Conservation (phyloP, 2,888 invertebrate genomes). For the Nycteola revayana region DNA sequence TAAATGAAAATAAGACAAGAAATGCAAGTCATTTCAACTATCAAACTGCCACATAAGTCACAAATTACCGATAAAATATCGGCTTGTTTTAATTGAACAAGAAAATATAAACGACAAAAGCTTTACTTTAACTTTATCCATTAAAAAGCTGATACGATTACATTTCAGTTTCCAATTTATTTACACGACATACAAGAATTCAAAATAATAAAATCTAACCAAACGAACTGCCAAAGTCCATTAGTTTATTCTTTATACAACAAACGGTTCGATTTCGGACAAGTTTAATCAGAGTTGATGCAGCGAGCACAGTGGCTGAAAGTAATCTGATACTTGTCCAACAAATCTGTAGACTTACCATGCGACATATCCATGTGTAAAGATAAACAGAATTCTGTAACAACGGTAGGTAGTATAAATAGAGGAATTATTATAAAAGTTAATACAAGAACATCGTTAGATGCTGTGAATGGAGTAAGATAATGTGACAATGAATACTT, state of each 20-base stretch:
- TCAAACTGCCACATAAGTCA: too few relatives aligned
- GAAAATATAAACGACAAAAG: too few relatives aligned
- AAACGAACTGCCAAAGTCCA: constrained; percentile 39
- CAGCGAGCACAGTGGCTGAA: constrained; percentile 31
- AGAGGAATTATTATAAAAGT: too few relatives aligned
- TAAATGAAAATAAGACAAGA: too few relatives aligned
- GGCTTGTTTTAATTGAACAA: too few relatives aligned
- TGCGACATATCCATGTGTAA: constrained; percentile 45
- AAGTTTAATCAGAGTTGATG: constrained; percentile 50
- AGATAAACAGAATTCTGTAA: background rate
- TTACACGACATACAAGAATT: constrained; percentile 16
- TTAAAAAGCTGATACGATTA: constrained; percentile 16
- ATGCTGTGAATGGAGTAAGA: too few relatives aligned
- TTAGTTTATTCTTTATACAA: constrained; percentile 41
- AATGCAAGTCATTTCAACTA: too few relatives aligned
- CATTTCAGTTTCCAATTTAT: constrained; percentile 20
- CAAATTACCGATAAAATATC: constrained; percentile 10
- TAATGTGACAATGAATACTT: too few relatives aligned
- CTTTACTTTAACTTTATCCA: constrained; percentile 24
- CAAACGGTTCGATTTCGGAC: constrained; percentile 36
- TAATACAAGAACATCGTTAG: too few relatives aligned
- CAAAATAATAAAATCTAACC: constrained; percentile 30
- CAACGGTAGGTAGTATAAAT: too few relatives aligned
- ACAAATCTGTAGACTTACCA: constrained; percentile 54
- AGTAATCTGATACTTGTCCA: constrained; percentile 56